These are phyloP conservation scores for Gavia stellata DNA, from an alignment of 2,113 vertebrate genomes.

Conservation along the genomic window DNA sequence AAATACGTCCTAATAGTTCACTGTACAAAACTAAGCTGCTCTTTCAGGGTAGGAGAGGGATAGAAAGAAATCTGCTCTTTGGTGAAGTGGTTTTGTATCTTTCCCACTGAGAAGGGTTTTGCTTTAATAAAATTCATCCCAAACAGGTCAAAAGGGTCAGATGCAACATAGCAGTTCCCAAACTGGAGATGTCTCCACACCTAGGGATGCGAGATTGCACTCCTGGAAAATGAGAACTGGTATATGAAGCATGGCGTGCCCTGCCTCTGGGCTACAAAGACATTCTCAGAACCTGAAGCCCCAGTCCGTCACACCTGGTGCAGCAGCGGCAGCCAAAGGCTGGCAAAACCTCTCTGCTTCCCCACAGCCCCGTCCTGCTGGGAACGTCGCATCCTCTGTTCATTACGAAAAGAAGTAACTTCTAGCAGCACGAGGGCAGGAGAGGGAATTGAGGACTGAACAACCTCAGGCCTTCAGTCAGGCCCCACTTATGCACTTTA, in stretches of 20 bases:
- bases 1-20: background rate
- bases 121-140: background rate
- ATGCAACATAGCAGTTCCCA: background rate
- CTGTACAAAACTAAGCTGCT: background rate
- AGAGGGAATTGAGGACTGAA: background rate
- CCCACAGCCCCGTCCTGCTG: background rate
- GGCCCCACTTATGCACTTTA: background rate
- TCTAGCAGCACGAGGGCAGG: background rate
- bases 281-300: background rate
- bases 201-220: background rate
- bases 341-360: background rate
- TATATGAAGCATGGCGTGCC: background rate
- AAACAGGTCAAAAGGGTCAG: background rate
- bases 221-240: background rate
- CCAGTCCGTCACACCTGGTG: background rate
- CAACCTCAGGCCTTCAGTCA: background rate
- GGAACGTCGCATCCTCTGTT: rapidly evolving
- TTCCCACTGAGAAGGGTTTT: background rate
- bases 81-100: background rate
- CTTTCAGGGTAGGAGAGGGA: background rate
- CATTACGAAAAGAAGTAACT: background rate
- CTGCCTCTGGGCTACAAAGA: background rate
- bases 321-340: background rate
- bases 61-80: background rate
- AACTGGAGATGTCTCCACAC: background rate